Base-by-base conservation (phyloP, 2,113 vertebrate genomes). In the Hyla sarda region DNA sequence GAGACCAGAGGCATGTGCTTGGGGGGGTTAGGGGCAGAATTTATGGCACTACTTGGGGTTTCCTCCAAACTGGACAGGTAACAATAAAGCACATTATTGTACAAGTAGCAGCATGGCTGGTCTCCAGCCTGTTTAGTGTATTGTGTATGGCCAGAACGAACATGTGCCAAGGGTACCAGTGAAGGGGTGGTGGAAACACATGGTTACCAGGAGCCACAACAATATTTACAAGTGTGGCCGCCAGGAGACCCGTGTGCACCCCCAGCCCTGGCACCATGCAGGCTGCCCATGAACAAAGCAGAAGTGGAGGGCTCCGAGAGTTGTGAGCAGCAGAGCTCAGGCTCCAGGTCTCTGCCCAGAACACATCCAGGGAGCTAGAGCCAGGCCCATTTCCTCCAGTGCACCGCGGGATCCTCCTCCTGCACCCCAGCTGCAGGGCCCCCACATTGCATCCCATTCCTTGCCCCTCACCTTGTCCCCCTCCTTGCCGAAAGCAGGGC, bases 381-480 rank as follows among this genome's bases (percentile, higher is more conserved):
- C n/a, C 21, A 74, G 82, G 82, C 82, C 71, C 82, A 28, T 60
- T 21, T 60, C 71, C 69, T 84, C 52, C 10, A 1, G 28, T 74
- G 62, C 65, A n/a, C 47, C 16, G 73, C 47, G 9, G 1, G 69
- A 50, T 25, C 34, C 58, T 50, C 58, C 79, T 65, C 56, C 60
- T 50, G 5, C 56, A 19, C 58, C 50, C 71, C 69, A 82, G 41
- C 80, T 50, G 60, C 62, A 23, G 28, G 62, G 62, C 34, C 62
- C 60, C 78, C 47, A 17, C 76, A 56, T 13, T 81, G 76, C 52
- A 34, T 25, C 17, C 8, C n/a, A 25, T 34, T 37, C 45, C 50
- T 75, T 76, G 82, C 83, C 96, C 96, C 97, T 95, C 95, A 88
- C 96, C 94, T 90, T 96, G 96, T 85, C 96, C 96, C 88, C 92